These are phyloP conservation scores for Agrotis clavis DNA, from an alignment of 2,888 invertebrate genomes.

Conservation along the genomic window DNA sequence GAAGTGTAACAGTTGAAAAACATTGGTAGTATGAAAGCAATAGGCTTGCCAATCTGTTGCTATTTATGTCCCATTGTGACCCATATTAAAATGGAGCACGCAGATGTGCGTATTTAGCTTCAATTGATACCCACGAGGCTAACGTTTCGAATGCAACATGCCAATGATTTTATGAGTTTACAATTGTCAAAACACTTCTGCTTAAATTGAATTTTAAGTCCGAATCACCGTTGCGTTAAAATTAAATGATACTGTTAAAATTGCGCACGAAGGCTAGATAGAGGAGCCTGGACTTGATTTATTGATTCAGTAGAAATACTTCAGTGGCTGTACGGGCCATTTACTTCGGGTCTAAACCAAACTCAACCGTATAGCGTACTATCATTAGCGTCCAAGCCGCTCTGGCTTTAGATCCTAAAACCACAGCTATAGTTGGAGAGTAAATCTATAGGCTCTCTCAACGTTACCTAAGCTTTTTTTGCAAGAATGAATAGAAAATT, in stretches of 20 bases:
- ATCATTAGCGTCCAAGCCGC: constrained; percentile 23
- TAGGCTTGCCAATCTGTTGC: constrained; percentile 46
- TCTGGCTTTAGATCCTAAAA: constrained; percentile 28
- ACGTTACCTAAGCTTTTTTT: constrained; percentile 14
- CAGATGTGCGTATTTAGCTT: constrained; percentile 59
- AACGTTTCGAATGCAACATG: constrained; percentile 36
- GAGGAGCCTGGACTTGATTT: constrained; percentile 24
- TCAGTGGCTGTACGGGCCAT: constrained; percentile 35
- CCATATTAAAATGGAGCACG: constrained; percentile 60
- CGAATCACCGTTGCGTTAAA: constrained; percentile 16
- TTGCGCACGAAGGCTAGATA: not conserved
- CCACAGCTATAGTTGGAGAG: constrained; percentile 21
- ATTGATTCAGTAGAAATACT: constrained; percentile 46
- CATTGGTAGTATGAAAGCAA: constrained; percentile 28
- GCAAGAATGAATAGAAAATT: constrained; percentile 18
- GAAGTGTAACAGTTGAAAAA: constrained; percentile 26
- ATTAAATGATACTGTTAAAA: constrained; percentile 19
- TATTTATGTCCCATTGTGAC: constrained; percentile 54
- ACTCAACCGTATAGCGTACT: constrained; percentile 24
- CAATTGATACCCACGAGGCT: constrained; percentile 60
- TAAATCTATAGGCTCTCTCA: constrained; percentile 17
- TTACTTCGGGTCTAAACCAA: constrained; percentile 31
- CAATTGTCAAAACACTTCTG: constrained; percentile 38
- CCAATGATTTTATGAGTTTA: constrained; percentile 57
- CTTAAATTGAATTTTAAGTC: constrained; percentile 21